Base-by-base conservation (phyloP, 64 coral and sea anemone genomes). In the Actinia equina region DNA sequence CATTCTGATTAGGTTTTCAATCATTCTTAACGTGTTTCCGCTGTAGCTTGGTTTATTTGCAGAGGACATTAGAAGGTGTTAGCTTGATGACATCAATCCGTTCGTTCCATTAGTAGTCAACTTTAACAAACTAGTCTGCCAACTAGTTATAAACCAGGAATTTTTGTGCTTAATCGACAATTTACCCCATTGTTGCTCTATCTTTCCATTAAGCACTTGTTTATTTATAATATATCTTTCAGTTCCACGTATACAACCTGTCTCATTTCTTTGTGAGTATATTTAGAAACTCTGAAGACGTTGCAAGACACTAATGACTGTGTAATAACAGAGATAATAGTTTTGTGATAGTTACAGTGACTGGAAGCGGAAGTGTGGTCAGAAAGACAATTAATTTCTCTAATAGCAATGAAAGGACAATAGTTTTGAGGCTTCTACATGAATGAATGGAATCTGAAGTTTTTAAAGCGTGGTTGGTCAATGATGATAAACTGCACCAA, bases 251-350 rank as follows among this genome's bases (percentile, higher is more conserved):
- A n/a, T n/a, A n/a, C n/a, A n/a, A n/a, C n/a, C n/a, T n/a, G n/a
- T 74, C 69, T 15, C 41, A 26, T 26, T 26, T 37, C n/a, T 74
- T 26, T 74, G 26, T 41, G 18, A 74, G 11, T 15, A 56, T 37
- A 5, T 37, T 74, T 65, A 23, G 62, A n/a, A n/a, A 13, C 19
- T 74, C 13, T n/a, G 26, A 74, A 37, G 1, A 41, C 26, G 41
- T 37, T 74, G 69, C 69, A 74, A 74, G 69, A 26, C 26, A 7
- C 23, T 74, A 30, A 26, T 74, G n/a, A 41, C 62, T 42, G 69
- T 74, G 25, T 74, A 74, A 74, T 74, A 74, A 74, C 69, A 74
- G 10, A 7, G 69, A 74, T 74, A 74, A 74, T 74, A 74, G 69
- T 74, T 30, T 74, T 74, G 17, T 74, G 26, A 74, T 74, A 74